Evolutionary conservation across 2,113 vertebrate species (phyloP), one percentile per base, ranked within the genome.

Genomic region (Elephantulus edwardii): DNA sequence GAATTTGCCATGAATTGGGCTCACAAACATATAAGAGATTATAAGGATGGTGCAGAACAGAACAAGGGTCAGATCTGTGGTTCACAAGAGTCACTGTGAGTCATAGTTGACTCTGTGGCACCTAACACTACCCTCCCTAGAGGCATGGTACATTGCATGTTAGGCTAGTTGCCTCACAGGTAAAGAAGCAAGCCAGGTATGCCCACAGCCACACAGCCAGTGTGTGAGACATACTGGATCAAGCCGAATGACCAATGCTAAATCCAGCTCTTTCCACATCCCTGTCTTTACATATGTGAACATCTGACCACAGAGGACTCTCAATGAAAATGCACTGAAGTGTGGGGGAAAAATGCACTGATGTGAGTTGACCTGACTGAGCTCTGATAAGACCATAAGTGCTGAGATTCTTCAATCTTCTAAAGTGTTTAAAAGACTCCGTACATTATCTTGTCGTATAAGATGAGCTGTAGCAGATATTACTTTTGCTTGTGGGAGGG

Each of bases 111-210:
- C n/a, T n/a, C n/a, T n/a, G n/a, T n/a, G n/a, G n/a, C n/a, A n/a
- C n/a, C n/a, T n/a, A n/a, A n/a, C n/a, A n/a, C n/a, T n/a, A n/a
- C n/a, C n/a, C n/a, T n/a, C n/a, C n/a, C n/a, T n/a, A n/a, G n/a
- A n/a, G n/a, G n/a, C n/a, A n/a, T n/a, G n/a, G n/a, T n/a, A n/a
- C n/a, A n/a, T n/a, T n/a, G n/a, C n/a, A n/a, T n/a, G n/a, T n/a
- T n/a, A 33, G 48, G 20, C 0, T 1, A 70, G 52, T 6, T 74
- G 56, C 46, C 60, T 24, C 50, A 50, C 13, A 42, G 16, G 30
- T 1, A 4, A 74, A n/a, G 44, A 58, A 64, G n/a, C 1, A 0
- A 20, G 7, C 0, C 5, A 30, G 52, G 28, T 50, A 46, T 12
- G 42, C 6, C 6, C n/a, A 8, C 14, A 26, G 56, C 33, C 44